Conservation (phyloP, 2,888 invertebrate species). For the Pogonocherus hispidulus region DNA sequence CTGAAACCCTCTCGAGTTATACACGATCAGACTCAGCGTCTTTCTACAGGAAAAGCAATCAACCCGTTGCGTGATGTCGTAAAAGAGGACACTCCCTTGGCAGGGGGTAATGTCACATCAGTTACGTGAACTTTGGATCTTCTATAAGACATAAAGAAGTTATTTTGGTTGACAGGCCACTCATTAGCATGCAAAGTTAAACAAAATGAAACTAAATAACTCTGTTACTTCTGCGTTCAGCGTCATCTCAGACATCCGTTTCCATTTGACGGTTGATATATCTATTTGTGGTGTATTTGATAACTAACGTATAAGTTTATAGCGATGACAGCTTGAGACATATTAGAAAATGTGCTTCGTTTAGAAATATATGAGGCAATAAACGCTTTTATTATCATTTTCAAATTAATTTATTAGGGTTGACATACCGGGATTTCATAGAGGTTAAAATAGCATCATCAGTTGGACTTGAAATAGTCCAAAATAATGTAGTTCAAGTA, state of each 20-base stretch:
- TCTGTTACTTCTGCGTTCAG: background rate
- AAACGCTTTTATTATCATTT: constrained; percentile 10
- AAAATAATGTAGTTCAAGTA: too few species aligned
- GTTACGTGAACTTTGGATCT: constrained; percentile 51
- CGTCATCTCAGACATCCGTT: background rate
- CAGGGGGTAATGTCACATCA: constrained; percentile 53
- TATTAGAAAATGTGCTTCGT: constrained; percentile 3
- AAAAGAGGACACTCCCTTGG: constrained; percentile 59
- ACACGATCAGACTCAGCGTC: constrained; percentile 38
- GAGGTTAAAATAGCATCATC: background rate
- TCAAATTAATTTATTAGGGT: constrained; percentile 19
- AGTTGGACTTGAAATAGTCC: background rate
- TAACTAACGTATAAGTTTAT: constrained; percentile 16
- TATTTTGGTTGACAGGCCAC: constrained; percentile 6
- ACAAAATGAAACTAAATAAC: background rate
- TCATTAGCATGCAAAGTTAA: background rate
- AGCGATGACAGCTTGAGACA: constrained; percentile 14
- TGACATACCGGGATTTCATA: background rate
- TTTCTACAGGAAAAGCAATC: constrained; percentile 62
- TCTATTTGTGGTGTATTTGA: too few species aligned
- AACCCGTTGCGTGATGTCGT: constrained; percentile 69
- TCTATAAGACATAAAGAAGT: constrained; percentile 32
- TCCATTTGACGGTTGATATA: constrained; percentile 20
- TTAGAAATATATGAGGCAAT: constrained; percentile 14
- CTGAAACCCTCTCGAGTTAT: constrained; percentile 56